A percentile compares a stretch with the other conserved stretches of the same genome.
Evolutionary conservation across 2,797 vertebrate species (phyloP).

Genomic region (Eulemur mongoz): DNA sequence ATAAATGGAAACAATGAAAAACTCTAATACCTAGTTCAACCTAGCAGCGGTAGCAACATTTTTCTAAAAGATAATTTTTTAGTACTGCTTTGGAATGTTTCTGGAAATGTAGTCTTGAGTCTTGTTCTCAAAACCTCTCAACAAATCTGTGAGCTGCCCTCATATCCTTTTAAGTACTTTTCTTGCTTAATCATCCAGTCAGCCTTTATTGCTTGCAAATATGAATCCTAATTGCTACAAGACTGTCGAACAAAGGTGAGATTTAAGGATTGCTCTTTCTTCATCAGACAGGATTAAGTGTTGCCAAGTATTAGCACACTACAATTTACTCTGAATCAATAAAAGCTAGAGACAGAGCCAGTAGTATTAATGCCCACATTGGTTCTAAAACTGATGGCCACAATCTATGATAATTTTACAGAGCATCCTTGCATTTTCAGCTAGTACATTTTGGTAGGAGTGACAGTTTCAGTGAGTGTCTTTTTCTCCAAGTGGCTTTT

Average conservation of each 20-base stretch:
- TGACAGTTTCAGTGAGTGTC: background rate
- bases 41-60: background rate
- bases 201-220: background rate
- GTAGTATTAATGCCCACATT: background rate
- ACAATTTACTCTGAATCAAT: slow-evolving; percentile 1
- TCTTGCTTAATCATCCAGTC: background rate
- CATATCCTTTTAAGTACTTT: background rate
- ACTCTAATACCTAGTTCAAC: background rate
- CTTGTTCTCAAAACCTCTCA: background rate
- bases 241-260: background rate
- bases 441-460: background rate
- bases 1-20: background rate
- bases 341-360: background rate
- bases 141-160: background rate
- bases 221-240: slow-evolving; percentile 18
- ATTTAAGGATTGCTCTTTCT: slow-evolving; percentile 41
- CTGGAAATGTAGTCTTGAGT: background rate
- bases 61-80: background rate
- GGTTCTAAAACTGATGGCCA: background rate
- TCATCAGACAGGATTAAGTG: background rate
- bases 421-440: background rate
- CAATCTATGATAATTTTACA: background rate
- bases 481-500: background rate
- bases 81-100: background rate
- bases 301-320: background rate